Conservation (phyloP, 2,888 invertebrate genomes). For the Diaprepes abbreviatus region DNA sequence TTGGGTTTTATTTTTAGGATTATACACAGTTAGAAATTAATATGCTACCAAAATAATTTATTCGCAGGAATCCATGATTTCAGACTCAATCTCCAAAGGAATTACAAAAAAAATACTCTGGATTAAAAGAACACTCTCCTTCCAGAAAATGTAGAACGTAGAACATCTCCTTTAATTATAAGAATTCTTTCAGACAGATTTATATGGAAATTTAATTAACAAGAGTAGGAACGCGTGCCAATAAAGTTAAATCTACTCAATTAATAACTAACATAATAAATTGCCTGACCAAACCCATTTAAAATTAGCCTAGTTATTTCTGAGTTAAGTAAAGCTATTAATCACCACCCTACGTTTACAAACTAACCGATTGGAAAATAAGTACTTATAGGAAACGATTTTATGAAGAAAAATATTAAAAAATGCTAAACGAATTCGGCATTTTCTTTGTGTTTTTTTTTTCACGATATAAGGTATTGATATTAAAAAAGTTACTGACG, state of each 20-base stretch:
- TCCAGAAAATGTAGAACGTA: too few species aligned
- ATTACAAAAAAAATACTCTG: too few species aligned
- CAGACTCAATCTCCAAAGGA: too few species aligned
- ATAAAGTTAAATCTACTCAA: not conserved
- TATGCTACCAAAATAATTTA: too few species aligned
- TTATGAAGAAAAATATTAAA: not conserved
- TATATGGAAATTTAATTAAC: constrained; percentile 17
- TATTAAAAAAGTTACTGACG: too few species aligned
- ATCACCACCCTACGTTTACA: constrained; percentile 8
- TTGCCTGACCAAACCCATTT: constrained; percentile 29
- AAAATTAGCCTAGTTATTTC: constrained; percentile 16
- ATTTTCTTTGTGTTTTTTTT: not conserved
- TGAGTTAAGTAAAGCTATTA: constrained; percentile 30
- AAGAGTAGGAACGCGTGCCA: not conserved
- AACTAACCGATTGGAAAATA: constrained; percentile 1
- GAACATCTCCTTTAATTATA: too few species aligned
- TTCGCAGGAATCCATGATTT: too few species aligned
- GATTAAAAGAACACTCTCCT: too few species aligned
- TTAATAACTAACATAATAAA: constrained; percentile 28
- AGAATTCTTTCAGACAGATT: too few species aligned
- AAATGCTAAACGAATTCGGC: not conserved
- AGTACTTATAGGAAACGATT: not conserved
- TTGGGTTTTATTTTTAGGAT: too few species aligned
- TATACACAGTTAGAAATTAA: too few species aligned
- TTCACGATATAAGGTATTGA: too few species aligned